phyloP scores from a whole-genome alignment of 23 tunicate genomes.

The Diplosoma virens region DNA sequence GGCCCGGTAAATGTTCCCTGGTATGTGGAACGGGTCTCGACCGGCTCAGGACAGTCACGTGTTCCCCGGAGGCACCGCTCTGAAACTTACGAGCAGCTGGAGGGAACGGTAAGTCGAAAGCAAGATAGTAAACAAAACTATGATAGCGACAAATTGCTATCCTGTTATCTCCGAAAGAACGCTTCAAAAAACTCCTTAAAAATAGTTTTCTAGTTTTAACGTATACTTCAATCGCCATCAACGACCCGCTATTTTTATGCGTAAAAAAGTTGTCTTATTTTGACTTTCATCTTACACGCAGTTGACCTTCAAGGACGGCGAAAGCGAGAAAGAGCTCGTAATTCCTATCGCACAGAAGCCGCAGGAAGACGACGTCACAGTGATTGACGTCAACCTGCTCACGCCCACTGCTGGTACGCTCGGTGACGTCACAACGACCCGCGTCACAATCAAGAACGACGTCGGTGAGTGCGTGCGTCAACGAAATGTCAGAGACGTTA shows the following conservation, averaged over 20 bases:
- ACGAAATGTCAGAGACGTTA: too few species aligned
- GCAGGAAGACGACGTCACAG: slow-evolving; percentile 61
- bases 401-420: slow-evolving; percentile 70
- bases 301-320: slow-evolving; percentile 81
- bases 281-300: too few species aligned
- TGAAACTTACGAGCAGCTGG: slow-evolving; percentile 69
- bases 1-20: slow-evolving; percentile 79
- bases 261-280: too few species aligned
- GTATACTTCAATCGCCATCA: too few species aligned
- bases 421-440: slow-evolving; percentile 72
- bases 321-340: slow-evolving; percentile 60
- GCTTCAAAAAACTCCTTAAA: too few species aligned
- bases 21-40: slow-evolving; percentile 57
- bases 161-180: too few species aligned
- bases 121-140: too few species aligned
- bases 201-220: too few species aligned
- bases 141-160: too few species aligned
- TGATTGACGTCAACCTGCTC: slow-evolving; percentile 65
- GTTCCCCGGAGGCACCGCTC: slow-evolving; percentile 2
- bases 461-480: slow-evolving; percentile 48
- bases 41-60: not conserved
- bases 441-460: slow-evolving; percentile 72
- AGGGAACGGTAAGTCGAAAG: slow-evolving; percentile 82
- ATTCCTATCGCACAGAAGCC: slow-evolving; percentile 67
- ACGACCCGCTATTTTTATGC: too few species aligned